Conservation (phyloP, 1,140 invertebrate species). For the Copidosoma floridanum region DNA sequence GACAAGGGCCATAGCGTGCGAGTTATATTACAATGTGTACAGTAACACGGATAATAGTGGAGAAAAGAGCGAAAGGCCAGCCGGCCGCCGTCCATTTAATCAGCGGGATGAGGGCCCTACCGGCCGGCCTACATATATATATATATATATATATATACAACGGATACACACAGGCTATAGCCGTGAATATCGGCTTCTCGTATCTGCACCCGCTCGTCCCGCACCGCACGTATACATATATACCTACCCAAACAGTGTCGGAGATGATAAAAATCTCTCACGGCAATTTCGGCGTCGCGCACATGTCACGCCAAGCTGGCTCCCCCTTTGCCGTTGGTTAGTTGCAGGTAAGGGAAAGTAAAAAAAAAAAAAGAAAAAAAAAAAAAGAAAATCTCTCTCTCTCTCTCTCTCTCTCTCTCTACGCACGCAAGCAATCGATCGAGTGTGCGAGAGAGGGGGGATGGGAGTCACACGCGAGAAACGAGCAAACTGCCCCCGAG, state of each 20-base stretch:
- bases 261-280: constrained; percentile 48
- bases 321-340: neutral
- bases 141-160: neutral
- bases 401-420: neutral
- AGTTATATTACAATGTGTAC: too few relatives aligned
- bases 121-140: too few relatives aligned
- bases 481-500: neutral
- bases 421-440: neutral
- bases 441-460: neutral
- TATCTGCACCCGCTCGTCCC: constrained; percentile 34
- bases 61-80: neutral
- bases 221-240: neutral
- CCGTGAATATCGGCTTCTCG: constrained; percentile 49
- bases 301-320: constrained; percentile 48
- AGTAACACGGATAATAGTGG: too few relatives aligned
- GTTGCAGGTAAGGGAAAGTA: too few relatives aligned
- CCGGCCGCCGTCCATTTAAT: constrained; percentile 41
- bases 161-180: constrained; percentile 19
- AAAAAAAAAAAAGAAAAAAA: too few relatives aligned
- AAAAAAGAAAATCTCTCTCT: too few relatives aligned
- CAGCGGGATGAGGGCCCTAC: constrained; percentile 32
- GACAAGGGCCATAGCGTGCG: too few relatives aligned
- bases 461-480: constrained; percentile 6
- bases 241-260: neutral
- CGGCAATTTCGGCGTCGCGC: constrained; percentile 52